Evolutionary conservation across 1,140 invertebrate species (phyloP).

Genomic region (Drosophila mayri): DNA sequence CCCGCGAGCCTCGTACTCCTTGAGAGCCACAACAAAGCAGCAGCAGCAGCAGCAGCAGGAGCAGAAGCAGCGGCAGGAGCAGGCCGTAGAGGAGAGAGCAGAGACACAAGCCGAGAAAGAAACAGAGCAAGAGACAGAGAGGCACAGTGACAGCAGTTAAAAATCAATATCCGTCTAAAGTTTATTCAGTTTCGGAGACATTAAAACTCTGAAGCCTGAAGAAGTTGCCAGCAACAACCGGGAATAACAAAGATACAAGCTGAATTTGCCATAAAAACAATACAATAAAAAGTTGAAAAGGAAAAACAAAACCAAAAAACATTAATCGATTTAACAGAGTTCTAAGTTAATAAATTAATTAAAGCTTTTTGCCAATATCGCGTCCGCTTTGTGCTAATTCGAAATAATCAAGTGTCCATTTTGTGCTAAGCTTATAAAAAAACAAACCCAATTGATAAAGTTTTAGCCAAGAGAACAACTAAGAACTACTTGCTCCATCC

Average conservation of each 20-base stretch:
- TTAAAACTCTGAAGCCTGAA: constrained; percentile 45
- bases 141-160: constrained; percentile 56
- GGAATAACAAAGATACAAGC: constrained; percentile 18
- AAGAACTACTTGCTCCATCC: constrained; percentile 66
- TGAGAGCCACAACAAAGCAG: constrained; percentile 20
- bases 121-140: constrained; percentile 4
- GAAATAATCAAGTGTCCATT: constrained; percentile 62
- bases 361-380: constrained; percentile 50
- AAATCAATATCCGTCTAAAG: constrained; percentile 85
- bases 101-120: constrained; percentile 17
- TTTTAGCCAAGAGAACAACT: constrained; percentile 15
- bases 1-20: constrained; percentile 10
- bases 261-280: constrained; percentile 19
- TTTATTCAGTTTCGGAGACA: constrained; percentile 75
- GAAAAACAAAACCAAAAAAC: constrained; percentile 6
- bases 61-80: constrained; percentile 1
- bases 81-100: constrained; percentile 11
- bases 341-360: constrained; percentile 25
- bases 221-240: constrained; percentile 52
- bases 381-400: constrained; percentile 58
- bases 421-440: constrained; percentile 54
- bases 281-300: not conserved
- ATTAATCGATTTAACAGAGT: constrained; percentile 13
- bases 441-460: constrained; percentile 6
- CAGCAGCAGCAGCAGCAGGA: constrained; percentile 15